A percentile compares a stretch with the other conserved stretches of the same genome.
Conservation (phyloP, 2,797 vertebrate species). For the Macropus fuliginosus region DNA sequence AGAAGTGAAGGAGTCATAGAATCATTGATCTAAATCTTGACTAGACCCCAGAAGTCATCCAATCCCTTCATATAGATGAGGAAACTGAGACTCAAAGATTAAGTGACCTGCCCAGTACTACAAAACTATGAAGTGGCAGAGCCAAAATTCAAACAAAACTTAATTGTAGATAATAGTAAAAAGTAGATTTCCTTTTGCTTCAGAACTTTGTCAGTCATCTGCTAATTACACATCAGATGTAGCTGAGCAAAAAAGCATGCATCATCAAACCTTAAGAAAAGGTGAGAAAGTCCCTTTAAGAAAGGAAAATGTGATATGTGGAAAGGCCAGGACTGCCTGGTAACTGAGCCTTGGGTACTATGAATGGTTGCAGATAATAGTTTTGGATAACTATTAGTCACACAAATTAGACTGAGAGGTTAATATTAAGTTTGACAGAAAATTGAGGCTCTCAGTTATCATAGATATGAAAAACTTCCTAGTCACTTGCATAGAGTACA, state of each 20-base stretch:
- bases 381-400: background rate
- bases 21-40: background rate
- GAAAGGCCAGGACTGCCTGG: background rate
- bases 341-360: background rate
- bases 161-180: background rate
- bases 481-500: background rate
- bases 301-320: background rate
- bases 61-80: background rate
- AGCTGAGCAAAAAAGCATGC: background rate
- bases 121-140: background rate
- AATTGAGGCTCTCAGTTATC: background rate
- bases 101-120: background rate
- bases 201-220: background rate
- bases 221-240: background rate
- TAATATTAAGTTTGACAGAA: background rate
- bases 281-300: background rate
- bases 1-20: background rate
- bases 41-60: background rate
- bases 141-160: background rate
- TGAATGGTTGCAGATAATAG: background rate
- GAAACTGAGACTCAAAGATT: background rate
- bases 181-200: background rate
- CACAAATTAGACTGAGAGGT: background rate
- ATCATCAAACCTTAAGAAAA: background rate
- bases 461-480: background rate